Evolutionary conservation across 2,888 invertebrate species (phyloP).

Genomic region (Nematopogon swammerdamellus): DNA sequence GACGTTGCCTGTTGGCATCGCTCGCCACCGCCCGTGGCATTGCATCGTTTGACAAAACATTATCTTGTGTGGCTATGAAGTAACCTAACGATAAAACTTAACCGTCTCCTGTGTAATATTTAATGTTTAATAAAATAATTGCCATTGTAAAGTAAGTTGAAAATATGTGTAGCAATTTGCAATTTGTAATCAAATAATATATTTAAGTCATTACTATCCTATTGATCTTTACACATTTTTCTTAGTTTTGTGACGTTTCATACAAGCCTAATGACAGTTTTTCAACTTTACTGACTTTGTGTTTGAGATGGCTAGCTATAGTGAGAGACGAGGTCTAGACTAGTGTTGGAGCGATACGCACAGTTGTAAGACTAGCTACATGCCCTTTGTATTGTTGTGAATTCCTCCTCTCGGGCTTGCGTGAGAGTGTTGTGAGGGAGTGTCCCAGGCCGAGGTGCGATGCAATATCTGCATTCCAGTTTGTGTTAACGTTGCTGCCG

Average conservation of each 20-base stretch:
- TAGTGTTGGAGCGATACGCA: constrained; percentile 43
- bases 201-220: neutral
- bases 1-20: no score
- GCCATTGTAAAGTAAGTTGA: neutral
- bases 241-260: neutral
- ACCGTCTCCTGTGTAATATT: no score
- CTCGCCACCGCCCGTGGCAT: no score
- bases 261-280: neutral
- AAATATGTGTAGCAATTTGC: neutral
- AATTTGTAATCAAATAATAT: no score
- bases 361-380: constrained; percentile 37
- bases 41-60: no score
- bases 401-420: constrained; percentile 23
- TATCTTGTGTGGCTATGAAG: no score
- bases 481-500: constrained; percentile 46
- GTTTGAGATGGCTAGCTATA: no score
- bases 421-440: constrained; percentile 15
- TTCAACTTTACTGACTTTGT: neutral
- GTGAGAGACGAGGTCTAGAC: neutral
- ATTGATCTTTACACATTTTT: neutral
- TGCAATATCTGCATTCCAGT: constrained; percentile 58
- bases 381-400: constrained; percentile 35
- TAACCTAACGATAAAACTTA: no score
- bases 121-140: no score
- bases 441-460: constrained; percentile 37